Conservation (phyloP, 2,797 vertebrate species). For the Sebastes oblongus region DNA sequence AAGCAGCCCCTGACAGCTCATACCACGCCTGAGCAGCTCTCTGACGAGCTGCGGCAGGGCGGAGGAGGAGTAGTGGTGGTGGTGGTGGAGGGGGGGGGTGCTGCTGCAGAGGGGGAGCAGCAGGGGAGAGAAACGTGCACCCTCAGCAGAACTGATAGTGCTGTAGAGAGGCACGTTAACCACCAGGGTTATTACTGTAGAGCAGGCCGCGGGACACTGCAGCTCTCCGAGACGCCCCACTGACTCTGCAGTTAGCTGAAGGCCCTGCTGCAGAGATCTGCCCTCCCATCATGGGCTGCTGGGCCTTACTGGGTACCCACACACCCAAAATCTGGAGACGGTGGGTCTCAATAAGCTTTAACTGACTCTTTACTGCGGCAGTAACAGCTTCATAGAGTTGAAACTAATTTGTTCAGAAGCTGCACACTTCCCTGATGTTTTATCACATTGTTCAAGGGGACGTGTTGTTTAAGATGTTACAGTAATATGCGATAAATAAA, state of each 20-base stretch:
- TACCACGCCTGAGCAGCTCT: constrained; percentile 84
- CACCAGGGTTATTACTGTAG: constrained; percentile 78
- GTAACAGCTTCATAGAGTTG: not conserved
- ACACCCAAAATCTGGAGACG: not conserved
- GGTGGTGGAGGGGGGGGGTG: not conserved
- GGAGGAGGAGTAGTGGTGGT: constrained; percentile 1
- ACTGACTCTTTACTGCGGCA: not conserved
- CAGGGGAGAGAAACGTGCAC: constrained; percentile 71
- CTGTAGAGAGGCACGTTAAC: constrained; percentile 75
- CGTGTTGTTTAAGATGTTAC: not conserved
- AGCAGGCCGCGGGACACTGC: constrained; percentile 78
- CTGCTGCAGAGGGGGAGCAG: constrained; percentile 23
- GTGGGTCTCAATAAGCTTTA: not conserved
- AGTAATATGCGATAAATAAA: not conserved
- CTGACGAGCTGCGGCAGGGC: constrained; percentile 71
- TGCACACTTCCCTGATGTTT: not conserved
- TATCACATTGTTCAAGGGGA: not conserved
- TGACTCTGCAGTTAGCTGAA: constrained; percentile 72
- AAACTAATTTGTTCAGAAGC: not conserved
- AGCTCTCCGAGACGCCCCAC: constrained; percentile 68
- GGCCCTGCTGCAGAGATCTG: constrained; percentile 66
- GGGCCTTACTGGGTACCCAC: constrained; percentile 34
- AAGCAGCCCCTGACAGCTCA: constrained; percentile 87
- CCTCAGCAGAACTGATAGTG: constrained; percentile 79
- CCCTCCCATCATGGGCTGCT: constrained; percentile 41